Conservation (phyloP, 2,113 vertebrate genomes). For the Ranitomeya imitator region DNA sequence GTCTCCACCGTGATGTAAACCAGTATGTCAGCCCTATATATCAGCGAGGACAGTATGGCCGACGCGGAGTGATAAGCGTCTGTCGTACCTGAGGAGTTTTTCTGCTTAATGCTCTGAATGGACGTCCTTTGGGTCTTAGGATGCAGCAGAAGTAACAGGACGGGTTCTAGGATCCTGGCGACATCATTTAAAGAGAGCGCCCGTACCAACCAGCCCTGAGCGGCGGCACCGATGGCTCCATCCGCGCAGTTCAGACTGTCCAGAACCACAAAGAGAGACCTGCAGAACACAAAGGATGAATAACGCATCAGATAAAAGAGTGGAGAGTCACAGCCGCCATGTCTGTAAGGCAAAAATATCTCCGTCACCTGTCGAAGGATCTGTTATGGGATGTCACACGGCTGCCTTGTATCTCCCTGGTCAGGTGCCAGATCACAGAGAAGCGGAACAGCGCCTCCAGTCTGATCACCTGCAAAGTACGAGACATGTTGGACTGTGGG, state of each 20-base stretch:
- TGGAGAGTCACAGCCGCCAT: no score
- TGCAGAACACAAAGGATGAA: slow-evolving; percentile 59
- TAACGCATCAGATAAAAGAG: background rate
- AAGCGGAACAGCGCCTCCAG: slow-evolving; percentile 92
- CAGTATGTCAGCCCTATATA: no score
- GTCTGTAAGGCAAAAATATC: background rate
- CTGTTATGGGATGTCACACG: slow-evolving; percentile 86
- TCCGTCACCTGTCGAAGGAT: slow-evolving; percentile 88
- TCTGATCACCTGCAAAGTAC: slow-evolving; percentile 75
- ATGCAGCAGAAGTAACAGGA: slow-evolving; percentile 91
- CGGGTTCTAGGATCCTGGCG: slow-evolving; percentile 90
- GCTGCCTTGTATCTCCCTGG: slow-evolving; percentile 87
- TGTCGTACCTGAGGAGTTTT: slow-evolving; percentile 76
- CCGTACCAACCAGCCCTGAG: slow-evolving; percentile 90
- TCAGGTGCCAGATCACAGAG: slow-evolving; percentile 96
- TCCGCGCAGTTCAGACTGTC: slow-evolving; percentile 89
- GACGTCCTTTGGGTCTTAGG: slow-evolving; percentile 88
- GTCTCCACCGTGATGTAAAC: no score
- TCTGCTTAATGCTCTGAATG: slow-evolving; percentile 82
- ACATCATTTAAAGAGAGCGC: slow-evolving; percentile 90
- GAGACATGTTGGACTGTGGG: background rate
- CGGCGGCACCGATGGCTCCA: slow-evolving; percentile 84
- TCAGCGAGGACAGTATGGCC: no score
- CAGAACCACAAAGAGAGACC: slow-evolving; percentile 94
- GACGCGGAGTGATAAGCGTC: background rate